Percentiles rank a stretch among this genome's conserved stretches.
phyloP scores from a whole-genome alignment of 2,797 vertebrate genomes.

The Coregonus suidteri region DNA sequence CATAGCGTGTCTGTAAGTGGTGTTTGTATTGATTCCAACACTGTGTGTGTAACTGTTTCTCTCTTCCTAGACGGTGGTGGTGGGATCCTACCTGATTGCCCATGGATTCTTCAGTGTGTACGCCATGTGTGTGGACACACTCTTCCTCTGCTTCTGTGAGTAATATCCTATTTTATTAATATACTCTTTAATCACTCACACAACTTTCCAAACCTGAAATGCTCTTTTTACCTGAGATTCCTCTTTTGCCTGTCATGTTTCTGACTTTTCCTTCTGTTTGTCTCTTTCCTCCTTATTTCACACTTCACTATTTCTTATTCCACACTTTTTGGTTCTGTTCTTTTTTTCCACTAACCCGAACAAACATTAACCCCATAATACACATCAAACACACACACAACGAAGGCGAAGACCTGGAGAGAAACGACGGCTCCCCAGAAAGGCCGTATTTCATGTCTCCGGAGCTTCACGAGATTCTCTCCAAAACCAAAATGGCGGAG shows the following conservation, averaged over 20 bases:
- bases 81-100: constrained; percentile 94
- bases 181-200: constrained; percentile 13
- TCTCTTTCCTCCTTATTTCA: constrained; percentile 52
- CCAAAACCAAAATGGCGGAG: constrained; percentile 61
- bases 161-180: constrained; percentile 47
- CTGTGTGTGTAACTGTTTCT: neutral
- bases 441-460: constrained; percentile 94
- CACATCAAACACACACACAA: neutral
- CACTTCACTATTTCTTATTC: constrained; percentile 39
- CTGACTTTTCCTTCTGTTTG: constrained; percentile 65
- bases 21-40: too few species aligned
- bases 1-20: too few species aligned
- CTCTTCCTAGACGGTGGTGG: constrained; percentile 82
- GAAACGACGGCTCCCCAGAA: constrained; percentile 91
- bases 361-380: constrained; percentile 15
- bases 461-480: constrained; percentile 88
- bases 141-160: constrained; percentile 99
- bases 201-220: constrained; percentile 43
- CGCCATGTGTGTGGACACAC: constrained; percentile 96
- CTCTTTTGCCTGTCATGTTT: constrained; percentile 48
- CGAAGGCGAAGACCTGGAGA: constrained; percentile 96
- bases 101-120: constrained; percentile 99
- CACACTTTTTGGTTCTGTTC: constrained; percentile 38
- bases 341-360: constrained; percentile 57
- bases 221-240: constrained; percentile 35